These are phyloP conservation scores for Halcyon leucocephala DNA, from an alignment of 2,797 vertebrate genomes.

Conservation along the genomic window DNA sequence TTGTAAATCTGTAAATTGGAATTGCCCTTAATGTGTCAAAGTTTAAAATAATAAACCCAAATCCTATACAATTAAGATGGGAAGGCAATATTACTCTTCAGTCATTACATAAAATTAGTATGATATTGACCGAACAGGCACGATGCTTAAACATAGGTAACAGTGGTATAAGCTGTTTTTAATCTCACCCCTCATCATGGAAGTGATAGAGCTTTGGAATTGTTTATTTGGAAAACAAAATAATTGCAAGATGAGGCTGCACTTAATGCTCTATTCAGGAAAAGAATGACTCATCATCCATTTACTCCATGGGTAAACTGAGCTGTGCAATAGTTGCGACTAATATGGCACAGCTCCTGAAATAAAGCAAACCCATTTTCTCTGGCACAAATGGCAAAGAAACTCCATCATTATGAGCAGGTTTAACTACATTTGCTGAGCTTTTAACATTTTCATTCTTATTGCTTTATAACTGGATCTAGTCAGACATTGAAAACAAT, in stretches of 20 bases:
- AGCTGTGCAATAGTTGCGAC: not conserved
- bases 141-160: not conserved
- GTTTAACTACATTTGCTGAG: constrained; percentile 16
- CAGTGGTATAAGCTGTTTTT: not conserved
- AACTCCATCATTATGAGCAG: not conserved
- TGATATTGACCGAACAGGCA: not conserved
- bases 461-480: not conserved
- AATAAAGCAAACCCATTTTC: constrained; percentile 33
- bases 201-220: not conserved
- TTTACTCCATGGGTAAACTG: constrained; percentile 4
- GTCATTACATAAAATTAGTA: not conserved
- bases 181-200: not conserved
- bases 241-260: constrained; percentile 6
- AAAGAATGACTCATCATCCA: constrained; percentile 32
- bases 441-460: not conserved
- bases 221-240: constrained; percentile 2
- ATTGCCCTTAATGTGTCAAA: not conserved
- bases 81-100: not conserved
- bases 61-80: not conserved
- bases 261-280: not conserved
- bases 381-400: not conserved
- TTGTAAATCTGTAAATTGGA: not conserved
- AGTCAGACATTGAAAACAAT: not conserved
- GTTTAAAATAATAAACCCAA: not conserved
- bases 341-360: not conserved